Base-by-base conservation (phyloP, 1,140 invertebrate genomes). In the Drosophila jambulina region DNA sequence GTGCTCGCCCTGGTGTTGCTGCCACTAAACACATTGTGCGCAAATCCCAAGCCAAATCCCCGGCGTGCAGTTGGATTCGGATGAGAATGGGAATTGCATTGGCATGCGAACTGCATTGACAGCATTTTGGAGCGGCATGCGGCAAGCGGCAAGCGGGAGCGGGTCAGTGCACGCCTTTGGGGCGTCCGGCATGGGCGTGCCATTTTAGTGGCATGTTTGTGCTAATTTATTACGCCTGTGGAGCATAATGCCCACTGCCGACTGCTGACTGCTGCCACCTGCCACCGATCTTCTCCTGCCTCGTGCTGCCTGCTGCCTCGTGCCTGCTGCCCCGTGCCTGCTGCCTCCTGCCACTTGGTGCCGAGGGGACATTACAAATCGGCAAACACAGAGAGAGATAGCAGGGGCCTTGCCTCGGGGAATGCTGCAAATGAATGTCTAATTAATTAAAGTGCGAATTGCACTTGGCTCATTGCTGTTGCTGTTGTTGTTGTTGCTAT, bases 151-250 rank as follows among this genome's bases (percentile, higher is more conserved):
- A 15, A n/a, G 25, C 17, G 17, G 43, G 48, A 65, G 70, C 61
- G 36, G 34, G 51, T 36, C 72, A 69, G 49, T 17, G 65, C 49
- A 21, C 51, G 75, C 75, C 82, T 76, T 54, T 42, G 62, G 83
- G 80, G 59, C 48, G n/a, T 40, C 54, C 56, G 62, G 43, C 46
- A 53, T 68, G 85, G 80, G 83, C 80, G 80, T 84, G 85, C 56
- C 80, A 90, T 90, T 87, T 84, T 86, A 90, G 80, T 88, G 80
- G 85, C 83, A 84, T 87, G 83, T 87, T 87, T 90, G 80, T 87
- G 84, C 83, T 90, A 87, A 87, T 87, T 90, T 87, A 87, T 87
- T 87, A 75, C 83, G 83, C 83, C 83, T 84, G 80, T 67, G 83
- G 87, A 87, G 80, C 67, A 80, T 86, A 86, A 82, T 86, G 82